Evolutionary conservation across 2,113 vertebrate genomes (phyloP).

Genomic region (Grantiella picta): DNA sequence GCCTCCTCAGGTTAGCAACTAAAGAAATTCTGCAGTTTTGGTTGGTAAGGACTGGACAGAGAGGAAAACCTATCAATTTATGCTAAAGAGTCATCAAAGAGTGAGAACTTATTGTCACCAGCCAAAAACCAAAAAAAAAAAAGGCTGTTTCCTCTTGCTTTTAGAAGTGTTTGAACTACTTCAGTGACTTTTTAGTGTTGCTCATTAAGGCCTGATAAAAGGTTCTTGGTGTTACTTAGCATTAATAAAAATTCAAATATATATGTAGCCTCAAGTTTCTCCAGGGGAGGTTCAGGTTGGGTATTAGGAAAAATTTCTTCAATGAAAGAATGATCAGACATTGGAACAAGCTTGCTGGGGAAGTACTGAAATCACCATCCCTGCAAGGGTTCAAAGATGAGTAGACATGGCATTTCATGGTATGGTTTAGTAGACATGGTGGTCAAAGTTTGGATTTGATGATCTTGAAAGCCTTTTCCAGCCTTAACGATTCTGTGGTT

Average conservation of each 20-base stretch:
- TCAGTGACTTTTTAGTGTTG: fast-evolving
- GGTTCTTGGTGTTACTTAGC: neutral
- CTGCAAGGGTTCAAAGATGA: neutral
- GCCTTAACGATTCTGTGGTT: neutral
- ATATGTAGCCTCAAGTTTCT: neutral
- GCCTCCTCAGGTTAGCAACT: neutral
- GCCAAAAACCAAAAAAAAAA: neutral
- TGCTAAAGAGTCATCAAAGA: neutral
- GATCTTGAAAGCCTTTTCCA: neutral
- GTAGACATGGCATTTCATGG: neutral
- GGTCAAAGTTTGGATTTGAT: neutral
- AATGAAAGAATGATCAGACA: neutral
- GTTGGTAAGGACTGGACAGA: neutral
- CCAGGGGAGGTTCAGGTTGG: neutral
- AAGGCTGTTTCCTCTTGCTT: neutral
- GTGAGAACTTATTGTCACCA: neutral
- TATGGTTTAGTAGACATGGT: neutral
- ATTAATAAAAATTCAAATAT: neutral
- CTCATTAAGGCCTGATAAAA: neutral
- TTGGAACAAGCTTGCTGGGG: neutral
- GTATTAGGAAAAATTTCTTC: neutral
- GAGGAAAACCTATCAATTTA: neutral
- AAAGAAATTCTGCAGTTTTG: neutral
- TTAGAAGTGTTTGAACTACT: neutral
- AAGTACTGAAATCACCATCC: neutral